Conservation (phyloP, 2,797 vertebrate species). For the Scyliorhinus canicula region DNA sequence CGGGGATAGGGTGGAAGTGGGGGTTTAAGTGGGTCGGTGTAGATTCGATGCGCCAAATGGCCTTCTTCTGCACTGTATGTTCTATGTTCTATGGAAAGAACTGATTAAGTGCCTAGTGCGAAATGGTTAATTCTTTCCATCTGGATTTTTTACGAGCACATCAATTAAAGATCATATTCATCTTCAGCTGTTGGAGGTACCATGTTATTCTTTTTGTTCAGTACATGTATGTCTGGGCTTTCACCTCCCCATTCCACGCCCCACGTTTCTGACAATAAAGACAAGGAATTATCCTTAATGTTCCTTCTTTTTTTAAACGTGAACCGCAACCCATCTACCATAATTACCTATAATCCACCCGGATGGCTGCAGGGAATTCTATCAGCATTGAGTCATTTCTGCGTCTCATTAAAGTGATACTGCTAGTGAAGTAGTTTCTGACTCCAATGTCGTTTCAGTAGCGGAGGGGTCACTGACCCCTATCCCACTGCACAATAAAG, state of each 20-base stretch:
- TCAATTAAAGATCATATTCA: background rate
- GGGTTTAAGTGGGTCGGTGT: too few species aligned
- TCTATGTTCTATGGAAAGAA: too few species aligned
- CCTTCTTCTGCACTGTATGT: too few species aligned
- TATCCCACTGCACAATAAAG: slow-evolving; percentile 38
- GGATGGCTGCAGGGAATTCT: slow-evolving; percentile 38
- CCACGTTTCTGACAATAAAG: slow-evolving; percentile 36
- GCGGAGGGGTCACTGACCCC: slow-evolving; percentile 35
- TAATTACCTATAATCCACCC: slow-evolving; percentile 43
- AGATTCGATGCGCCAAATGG: too few species aligned
- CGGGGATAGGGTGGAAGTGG: too few species aligned
- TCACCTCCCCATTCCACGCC: background rate
- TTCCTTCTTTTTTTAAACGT: slow-evolving; percentile 38
- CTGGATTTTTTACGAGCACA: background rate
- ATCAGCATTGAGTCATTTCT: slow-evolving; percentile 37
- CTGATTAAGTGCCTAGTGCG: background rate
- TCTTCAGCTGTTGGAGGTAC: background rate
- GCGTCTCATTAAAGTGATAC: slow-evolving; percentile 38
- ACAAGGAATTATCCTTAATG: slow-evolving; percentile 44
- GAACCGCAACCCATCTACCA: slow-evolving; percentile 40
- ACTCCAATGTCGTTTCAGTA: slow-evolving; percentile 39
- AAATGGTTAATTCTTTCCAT: background rate
- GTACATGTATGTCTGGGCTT: background rate
- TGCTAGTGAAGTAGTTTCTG: slow-evolving; percentile 10
- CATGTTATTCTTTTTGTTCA: background rate